Percentiles rank a stretch among this genome's conserved stretches.
These are phyloP conservation scores for Aporrectodea caliginosa DNA, from an alignment of 1,140 invertebrate species.

Conservation along the genomic window DNA sequence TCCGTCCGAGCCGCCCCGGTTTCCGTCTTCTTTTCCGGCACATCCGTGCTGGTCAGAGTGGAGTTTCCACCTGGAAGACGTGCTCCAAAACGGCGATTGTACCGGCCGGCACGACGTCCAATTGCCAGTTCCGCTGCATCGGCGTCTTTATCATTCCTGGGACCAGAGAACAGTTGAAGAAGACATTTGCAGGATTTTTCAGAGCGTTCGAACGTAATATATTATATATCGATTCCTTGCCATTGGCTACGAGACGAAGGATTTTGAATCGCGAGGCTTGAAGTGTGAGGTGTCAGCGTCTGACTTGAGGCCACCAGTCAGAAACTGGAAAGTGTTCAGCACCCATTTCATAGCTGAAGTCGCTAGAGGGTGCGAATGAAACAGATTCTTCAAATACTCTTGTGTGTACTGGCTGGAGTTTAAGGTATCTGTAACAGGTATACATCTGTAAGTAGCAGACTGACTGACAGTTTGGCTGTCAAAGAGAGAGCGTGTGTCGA, in stretches of 20 bases:
- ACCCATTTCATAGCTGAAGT: too few relatives aligned
- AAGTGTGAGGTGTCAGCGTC: not conserved
- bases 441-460: too few relatives aligned
- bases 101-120: not conserved
- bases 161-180: not conserved
- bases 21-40: not conserved
- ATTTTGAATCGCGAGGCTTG: not conserved
- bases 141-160: not conserved
- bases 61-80: not conserved
- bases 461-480: too few relatives aligned
- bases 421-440: too few relatives aligned
- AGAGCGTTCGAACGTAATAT: too few relatives aligned
- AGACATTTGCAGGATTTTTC: too few relatives aligned
- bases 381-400: too few relatives aligned
- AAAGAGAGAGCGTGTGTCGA: too few relatives aligned
- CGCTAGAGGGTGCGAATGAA: too few relatives aligned
- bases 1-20: not conserved
- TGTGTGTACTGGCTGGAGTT: too few relatives aligned
- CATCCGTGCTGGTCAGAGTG: not conserved
- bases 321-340: too few relatives aligned
- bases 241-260: not conserved
- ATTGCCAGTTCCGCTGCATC: not conserved
- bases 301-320: not conserved
- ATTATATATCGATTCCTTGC: not conserved
- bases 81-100: not conserved